Evolutionary conservation across 92 coral and sea anemone species (phyloP), one percentile per base, ranked within the genome.

Genomic region (Heteractis magnifica): DNA sequence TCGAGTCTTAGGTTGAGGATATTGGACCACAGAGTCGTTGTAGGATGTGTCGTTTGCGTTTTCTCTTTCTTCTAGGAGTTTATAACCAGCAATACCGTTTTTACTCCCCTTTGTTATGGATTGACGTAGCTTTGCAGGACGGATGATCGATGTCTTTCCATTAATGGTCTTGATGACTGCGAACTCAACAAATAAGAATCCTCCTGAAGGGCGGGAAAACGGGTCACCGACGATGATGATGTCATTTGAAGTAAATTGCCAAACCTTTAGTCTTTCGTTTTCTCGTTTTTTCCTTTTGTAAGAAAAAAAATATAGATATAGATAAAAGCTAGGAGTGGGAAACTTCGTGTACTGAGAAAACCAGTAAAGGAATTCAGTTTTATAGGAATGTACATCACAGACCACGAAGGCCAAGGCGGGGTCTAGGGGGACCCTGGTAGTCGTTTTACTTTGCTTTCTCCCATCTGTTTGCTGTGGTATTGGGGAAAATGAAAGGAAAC

Each of bases 91-190:
- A 50, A 84, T 77, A 23, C 74, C 87, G 12, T 76, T 75, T 44
- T 21, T 68, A 48, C 60, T 13, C 48, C 81, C 80, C 59, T 83
- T 76, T 16, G 64, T 26, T 6, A 83, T 41, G 4, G 78, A 51
- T 64, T 83, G 51, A 12, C 81, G 71, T 18, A 85, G 18, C 26
- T 34, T 65, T 6, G 49, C 70, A 4, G 71, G 34, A 6, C 78
- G 26, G 1, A 85, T 62, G 52, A 52, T 49, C 21, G 16, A 19
- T 12, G 49, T 5, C 7, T 68, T 77, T 4, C 78, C 79, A 65
- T 76, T 59, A 6, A 44, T 77, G 53, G 71, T 85, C 83, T 68
- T 85, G 79, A 85, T 72, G 7, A 85, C 88, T 49, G 65, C 88
- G 71, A 78, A 85, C 64, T 77, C 88, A 65, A 85, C 62, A 41